Percentiles rank a stretch among this genome's conserved stretches.
These are phyloP conservation scores for Aphelenchoides fujianensis DNA, from an alignment of 1,140 invertebrate species.

Conservation along the genomic window DNA sequence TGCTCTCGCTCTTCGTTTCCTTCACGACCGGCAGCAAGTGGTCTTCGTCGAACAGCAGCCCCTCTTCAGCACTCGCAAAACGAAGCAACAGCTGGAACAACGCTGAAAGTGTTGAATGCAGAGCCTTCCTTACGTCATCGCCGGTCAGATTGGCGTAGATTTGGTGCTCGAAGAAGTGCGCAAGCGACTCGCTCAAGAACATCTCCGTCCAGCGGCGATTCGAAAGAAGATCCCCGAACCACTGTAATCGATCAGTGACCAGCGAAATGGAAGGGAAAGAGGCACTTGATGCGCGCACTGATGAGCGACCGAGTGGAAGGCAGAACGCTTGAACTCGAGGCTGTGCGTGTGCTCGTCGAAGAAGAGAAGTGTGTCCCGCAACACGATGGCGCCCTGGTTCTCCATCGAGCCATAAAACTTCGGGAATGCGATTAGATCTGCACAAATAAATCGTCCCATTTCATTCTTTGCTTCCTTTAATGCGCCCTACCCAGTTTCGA, in stretches of 20 bases:
- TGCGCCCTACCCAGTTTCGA: not conserved
- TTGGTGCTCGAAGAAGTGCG: not conserved
- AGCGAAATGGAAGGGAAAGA: not conserved
- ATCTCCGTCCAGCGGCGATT: not conserved
- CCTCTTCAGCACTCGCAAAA: not conserved
- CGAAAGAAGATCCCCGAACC: not conserved
- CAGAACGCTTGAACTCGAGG: not conserved
- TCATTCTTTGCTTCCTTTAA: not conserved
- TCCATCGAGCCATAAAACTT: slow-evolving; percentile 6
- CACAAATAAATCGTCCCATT: not conserved
- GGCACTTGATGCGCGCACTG: not conserved
- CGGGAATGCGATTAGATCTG: not conserved
- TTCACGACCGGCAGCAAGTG: not conserved
- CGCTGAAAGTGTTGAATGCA: not conserved
- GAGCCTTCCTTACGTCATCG: not conserved
- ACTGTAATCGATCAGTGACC: slow-evolving; percentile 2
- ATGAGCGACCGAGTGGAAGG: not conserved
- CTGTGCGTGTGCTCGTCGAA: not conserved
- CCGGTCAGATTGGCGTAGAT: not conserved
- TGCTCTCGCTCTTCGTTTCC: not conserved
- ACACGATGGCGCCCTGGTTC: slow-evolving; percentile 4
- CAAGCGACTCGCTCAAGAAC: slow-evolving; percentile 3
- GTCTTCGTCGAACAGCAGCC: not conserved
- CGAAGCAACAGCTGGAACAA: not conserved
- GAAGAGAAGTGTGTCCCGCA: not conserved